Conservation (phyloP, 2,888 invertebrate genomes). For the Drosophila infuscata region DNA sequence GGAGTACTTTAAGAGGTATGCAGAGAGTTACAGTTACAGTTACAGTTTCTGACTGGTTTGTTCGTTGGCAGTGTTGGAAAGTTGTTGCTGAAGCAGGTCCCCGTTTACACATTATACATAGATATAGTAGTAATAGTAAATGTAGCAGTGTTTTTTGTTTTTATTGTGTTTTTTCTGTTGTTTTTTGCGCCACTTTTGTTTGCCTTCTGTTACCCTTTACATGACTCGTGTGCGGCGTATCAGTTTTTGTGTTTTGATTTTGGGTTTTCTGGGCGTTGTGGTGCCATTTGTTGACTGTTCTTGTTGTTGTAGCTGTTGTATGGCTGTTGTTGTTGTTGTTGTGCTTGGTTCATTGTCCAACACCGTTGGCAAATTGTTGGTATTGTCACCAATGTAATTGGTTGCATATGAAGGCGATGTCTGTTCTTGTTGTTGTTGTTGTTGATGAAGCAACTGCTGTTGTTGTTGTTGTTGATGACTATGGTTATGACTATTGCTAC, state of each 20-base stretch:
- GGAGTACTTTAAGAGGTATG: constrained; percentile 9
- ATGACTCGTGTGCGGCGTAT: constrained; percentile 83
- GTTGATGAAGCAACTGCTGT: constrained; percentile 33
- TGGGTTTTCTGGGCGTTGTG: constrained; percentile 69
- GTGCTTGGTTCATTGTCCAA: constrained; percentile 62
- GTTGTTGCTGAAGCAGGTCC: constrained; percentile 44
- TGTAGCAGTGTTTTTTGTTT: constrained; percentile 21
- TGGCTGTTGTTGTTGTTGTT: constrained; percentile 49
- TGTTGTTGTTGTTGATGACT: constrained; percentile 53
- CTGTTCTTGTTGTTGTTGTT: constrained; percentile 41
- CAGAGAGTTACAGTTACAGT: constrained; percentile 26
- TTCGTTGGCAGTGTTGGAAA: constrained; percentile 53
- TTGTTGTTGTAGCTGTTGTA: constrained; percentile 42
- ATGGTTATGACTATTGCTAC: constrained; percentile 62
- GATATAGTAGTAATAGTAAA: constrained; percentile 47
- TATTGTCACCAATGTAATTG: constrained; percentile 85
- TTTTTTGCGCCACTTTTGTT: constrained; percentile 25
- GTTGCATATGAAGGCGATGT: constrained; percentile 85
- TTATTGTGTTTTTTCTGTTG: constrained; percentile 21
- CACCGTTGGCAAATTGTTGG: constrained; percentile 81
- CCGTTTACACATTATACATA: constrained; percentile 6
- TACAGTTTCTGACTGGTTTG: constrained; percentile 29
- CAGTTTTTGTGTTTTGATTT: constrained; percentile 83
- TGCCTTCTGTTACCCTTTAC: constrained; percentile 41
- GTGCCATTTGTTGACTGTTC: constrained; percentile 57